Conservation (phyloP, 2,888 invertebrate species). For the Cheilosia soror region DNA sequence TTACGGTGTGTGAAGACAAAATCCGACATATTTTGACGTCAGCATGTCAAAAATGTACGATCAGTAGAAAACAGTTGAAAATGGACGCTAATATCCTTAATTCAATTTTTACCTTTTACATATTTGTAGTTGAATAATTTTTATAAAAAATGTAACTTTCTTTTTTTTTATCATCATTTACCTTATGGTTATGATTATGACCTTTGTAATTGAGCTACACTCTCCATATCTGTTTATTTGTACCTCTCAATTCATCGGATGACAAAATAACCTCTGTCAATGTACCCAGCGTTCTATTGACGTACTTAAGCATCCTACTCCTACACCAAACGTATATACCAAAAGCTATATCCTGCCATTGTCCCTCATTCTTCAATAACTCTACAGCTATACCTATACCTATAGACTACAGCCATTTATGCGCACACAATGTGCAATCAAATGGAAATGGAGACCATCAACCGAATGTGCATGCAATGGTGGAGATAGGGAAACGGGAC, state of each 20-base stretch:
- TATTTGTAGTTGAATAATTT: too few relatives aligned
- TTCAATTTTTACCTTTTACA: too few relatives aligned
- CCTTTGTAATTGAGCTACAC: not conserved
- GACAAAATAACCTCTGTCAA: constrained; percentile 27
- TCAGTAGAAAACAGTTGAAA: too few relatives aligned
- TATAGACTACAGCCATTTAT: constrained; percentile 24
- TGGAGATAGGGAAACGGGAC: constrained; percentile 60
- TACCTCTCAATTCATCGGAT: not conserved
- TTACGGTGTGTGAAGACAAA: too few relatives aligned
- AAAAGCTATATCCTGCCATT: constrained; percentile 48
- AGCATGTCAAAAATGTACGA: too few relatives aligned
- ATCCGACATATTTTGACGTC: too few relatives aligned
- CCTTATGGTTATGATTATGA: not conserved
- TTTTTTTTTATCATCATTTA: not conserved
- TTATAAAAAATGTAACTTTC: too few relatives aligned
- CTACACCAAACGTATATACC: not conserved
- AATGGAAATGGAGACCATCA: constrained; percentile 56
- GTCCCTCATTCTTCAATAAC: constrained; percentile 31
- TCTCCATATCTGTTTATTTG: not conserved
- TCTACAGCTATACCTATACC: not conserved
- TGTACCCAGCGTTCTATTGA: constrained; percentile 53
- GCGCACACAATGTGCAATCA: constrained; percentile 64
- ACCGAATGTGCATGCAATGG: constrained; percentile 54
- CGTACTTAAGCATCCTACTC: constrained; percentile 44
- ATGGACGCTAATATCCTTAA: too few relatives aligned